These are phyloP conservation scores for Cotesia glomerata DNA, from an alignment of 1,140 invertebrate genomes.

Conservation along the genomic window DNA sequence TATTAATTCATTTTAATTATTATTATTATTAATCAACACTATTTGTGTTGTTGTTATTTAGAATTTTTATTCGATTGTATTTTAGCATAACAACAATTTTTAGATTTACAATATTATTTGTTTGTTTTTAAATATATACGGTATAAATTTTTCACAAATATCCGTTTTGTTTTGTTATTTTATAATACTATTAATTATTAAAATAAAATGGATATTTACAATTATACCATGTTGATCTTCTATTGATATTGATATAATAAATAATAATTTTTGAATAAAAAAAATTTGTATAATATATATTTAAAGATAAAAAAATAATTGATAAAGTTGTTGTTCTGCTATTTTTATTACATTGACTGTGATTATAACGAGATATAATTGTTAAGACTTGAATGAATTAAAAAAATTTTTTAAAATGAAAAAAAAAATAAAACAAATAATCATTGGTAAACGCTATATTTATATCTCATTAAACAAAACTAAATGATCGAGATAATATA, in stretches of 20 bases:
- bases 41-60: neutral
- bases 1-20: neutral
- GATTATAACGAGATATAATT: conserved; percentile 49
- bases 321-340: conserved; percentile 18
- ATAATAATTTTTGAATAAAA: neutral
- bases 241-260: no score
- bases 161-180: no score
- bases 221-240: no score
- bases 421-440: neutral
- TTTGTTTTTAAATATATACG: no score
- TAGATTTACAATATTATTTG: no score
- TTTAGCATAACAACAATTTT: no score
- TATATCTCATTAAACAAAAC: no score
- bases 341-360: conserved; percentile 49
- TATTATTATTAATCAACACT: neutral
- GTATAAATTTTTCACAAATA: no score
- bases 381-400: conserved; percentile 40
- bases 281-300: neutral
- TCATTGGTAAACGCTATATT: neutral
- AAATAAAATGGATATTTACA: no score
- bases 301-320: conserved; percentile 12
- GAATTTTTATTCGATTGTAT: neutral
- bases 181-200: no score
- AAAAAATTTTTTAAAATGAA: no score
- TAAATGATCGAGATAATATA: neutral